phyloP scores from a whole-genome alignment of 1,140 invertebrate species.

The Aethina tumida region DNA sequence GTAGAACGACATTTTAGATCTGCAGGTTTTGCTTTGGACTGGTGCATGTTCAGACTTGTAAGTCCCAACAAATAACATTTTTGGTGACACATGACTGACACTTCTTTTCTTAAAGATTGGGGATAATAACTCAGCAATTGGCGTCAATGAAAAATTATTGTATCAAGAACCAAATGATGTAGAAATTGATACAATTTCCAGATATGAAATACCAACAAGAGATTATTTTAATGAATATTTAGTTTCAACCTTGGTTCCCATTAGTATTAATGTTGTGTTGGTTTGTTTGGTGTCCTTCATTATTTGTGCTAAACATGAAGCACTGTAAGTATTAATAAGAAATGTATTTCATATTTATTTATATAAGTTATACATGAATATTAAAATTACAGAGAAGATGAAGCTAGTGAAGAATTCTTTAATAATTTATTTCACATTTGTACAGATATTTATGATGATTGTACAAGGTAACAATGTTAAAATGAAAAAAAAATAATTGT shows the following conservation, averaged over 20 bases:
- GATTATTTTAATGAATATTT: conserved; percentile 61
- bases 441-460: conserved; percentile 27
- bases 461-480: conserved; percentile 12
- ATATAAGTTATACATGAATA: conserved; percentile 5
- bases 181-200: conserved; percentile 41
- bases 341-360: conserved; percentile 7
- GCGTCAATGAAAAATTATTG: conserved; percentile 24
- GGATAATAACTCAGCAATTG: conserved; percentile 34
- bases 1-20: conserved; percentile 75
- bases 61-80: conserved; percentile 20
- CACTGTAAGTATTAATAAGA: conserved; percentile 54
- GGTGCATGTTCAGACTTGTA: conserved; percentile 81
- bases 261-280: conserved; percentile 54
- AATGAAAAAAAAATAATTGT: not conserved
- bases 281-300: conserved; percentile 57
- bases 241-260: conserved; percentile 59
- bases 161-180: conserved; percentile 18
- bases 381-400: conserved; percentile 30
- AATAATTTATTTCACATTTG: conserved; percentile 35
- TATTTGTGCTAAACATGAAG: conserved; percentile 66
- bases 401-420: conserved; percentile 32
- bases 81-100: too few relatives aligned
- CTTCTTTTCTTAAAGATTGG: conserved; percentile 21
- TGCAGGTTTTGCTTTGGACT: conserved; percentile 69
- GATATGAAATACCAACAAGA: conserved; percentile 51